Evolutionary conservation across 2,888 invertebrate genomes (phyloP).

Genomic region (Pyrrhosoma nymphula): DNA sequence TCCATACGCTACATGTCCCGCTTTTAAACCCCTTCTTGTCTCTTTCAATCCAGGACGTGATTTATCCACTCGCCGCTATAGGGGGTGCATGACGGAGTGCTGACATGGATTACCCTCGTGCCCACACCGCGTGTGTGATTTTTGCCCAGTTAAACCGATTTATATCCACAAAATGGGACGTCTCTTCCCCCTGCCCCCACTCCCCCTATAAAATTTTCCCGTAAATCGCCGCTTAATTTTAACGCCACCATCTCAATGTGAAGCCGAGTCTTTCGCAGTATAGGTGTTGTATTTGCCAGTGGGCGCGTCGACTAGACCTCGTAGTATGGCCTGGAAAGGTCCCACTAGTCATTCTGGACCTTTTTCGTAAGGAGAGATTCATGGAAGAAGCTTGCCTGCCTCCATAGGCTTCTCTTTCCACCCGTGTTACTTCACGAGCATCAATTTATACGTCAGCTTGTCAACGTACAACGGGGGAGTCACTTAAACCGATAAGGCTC

Average conservation of each 20-base stretch:
- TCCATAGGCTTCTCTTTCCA: not conserved
- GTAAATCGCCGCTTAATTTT: not conserved
- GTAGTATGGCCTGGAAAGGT: not conserved
- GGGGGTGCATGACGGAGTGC: not conserved
- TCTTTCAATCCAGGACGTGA: not conserved
- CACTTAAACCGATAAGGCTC: constrained; percentile 37
- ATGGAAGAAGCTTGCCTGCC: not conserved
- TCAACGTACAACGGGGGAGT: constrained; percentile 18
- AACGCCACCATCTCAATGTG: not conserved
- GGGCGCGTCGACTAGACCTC: not conserved
- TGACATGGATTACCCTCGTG: not conserved
- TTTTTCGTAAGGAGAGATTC: not conserved
- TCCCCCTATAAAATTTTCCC: not conserved
- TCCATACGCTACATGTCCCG: not conserved
- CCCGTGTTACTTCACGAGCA: constrained; percentile 10
- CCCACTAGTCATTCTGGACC: not conserved
- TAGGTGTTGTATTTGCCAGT: not conserved
- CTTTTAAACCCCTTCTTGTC: not conserved
- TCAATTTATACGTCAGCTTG: constrained; percentile 40
- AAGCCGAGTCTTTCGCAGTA: not conserved
- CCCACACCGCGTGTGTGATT: not conserved
- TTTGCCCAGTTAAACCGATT: not conserved
- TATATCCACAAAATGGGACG: not conserved
- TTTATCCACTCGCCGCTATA: not conserved
- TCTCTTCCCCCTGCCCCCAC: too few species aligned